These are phyloP conservation scores for Tethea ocularis DNA, from an alignment of 2,888 invertebrate genomes.

Conservation along the genomic window DNA sequence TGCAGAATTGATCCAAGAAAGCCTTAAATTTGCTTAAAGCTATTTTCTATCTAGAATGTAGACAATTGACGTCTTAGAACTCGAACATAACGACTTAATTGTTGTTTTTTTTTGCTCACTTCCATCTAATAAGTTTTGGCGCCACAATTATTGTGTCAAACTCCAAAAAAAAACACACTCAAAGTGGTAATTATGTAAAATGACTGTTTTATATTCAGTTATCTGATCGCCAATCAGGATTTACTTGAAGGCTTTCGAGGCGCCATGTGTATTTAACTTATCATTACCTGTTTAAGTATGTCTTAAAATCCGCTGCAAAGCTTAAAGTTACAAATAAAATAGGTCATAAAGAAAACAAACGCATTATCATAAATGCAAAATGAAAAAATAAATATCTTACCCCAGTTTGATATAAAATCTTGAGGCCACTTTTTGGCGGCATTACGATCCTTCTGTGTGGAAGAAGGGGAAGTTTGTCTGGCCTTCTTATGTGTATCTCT, in stretches of 20 bases:
- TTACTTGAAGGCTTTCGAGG: conserved; percentile 10
- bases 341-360: not conserved
- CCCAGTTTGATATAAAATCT: conserved; percentile 89
- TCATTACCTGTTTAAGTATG: not conserved
- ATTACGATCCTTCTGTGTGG: conserved; percentile 79
- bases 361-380: not conserved
- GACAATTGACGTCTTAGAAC: conserved; percentile 28
- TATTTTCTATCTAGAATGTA: conserved; percentile 19
- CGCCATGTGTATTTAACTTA: conserved; percentile 4
- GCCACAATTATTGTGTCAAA: conserved; percentile 9
- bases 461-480: conserved; percentile 71
- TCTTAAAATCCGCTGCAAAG: conserved; percentile 1
- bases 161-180: not conserved
- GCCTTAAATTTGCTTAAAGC: conserved; percentile 22
- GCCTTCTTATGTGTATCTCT: conserved; percentile 75
- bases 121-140: conserved; percentile 14
- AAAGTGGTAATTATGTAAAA: conserved; percentile 9
- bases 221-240: conserved; percentile 10
- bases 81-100: conserved; percentile 9
- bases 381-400: conserved; percentile 41
- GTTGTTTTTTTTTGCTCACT: conserved; percentile 4
- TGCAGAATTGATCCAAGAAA: conserved; percentile 35
- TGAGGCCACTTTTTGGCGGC: conserved; percentile 79
- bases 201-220: conserved; percentile 8
- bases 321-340: conserved; percentile 6